These are phyloP conservation scores for Tapera naevia DNA, from an alignment of 2,797 vertebrate species.

Conservation along the genomic window DNA sequence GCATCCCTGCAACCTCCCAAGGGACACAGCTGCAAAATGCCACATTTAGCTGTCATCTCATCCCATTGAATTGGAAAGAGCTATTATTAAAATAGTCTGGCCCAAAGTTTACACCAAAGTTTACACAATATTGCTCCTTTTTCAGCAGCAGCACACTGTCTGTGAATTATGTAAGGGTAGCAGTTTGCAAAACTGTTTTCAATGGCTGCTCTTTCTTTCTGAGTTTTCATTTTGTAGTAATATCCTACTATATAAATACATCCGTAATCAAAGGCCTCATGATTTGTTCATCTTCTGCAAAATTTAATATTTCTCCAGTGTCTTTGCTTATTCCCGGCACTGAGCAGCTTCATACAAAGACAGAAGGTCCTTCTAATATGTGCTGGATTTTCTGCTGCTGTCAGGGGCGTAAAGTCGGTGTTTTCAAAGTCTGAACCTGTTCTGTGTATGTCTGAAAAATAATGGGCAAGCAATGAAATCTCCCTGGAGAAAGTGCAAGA, in stretches of 20 bases:
- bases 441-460: neutral
- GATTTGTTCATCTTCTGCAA: neutral
- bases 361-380: neutral
- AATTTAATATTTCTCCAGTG: neutral
- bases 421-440: neutral
- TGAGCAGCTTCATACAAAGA: neutral
- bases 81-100: neutral
- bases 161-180: neutral
- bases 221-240: neutral
- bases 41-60: neutral
- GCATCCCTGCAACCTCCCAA: neutral
- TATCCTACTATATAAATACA: neutral
- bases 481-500: neutral
- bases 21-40: neutral
- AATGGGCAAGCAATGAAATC: neutral
- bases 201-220: neutral
- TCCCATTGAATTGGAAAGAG: neutral
- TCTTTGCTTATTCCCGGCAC: neutral
- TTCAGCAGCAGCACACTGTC: neutral
- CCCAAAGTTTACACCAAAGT: neutral
- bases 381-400: neutral
- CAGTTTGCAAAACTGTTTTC: neutral
- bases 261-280: neutral
- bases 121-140: neutral
- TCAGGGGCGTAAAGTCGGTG: neutral